phyloP scores from a whole-genome alignment of 1,140 invertebrate genomes.

The Lordiphosa collinella region DNA sequence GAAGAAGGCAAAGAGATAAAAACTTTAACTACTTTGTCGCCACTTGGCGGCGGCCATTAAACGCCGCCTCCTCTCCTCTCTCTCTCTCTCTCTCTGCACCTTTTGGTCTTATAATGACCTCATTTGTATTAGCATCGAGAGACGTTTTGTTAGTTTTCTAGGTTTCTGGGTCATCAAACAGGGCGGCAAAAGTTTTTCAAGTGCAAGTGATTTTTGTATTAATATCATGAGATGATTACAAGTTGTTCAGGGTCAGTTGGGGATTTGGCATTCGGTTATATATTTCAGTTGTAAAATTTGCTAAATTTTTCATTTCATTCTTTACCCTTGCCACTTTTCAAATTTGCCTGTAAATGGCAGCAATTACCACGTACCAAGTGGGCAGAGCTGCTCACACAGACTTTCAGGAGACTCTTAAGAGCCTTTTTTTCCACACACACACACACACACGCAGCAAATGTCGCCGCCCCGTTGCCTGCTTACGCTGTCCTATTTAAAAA shows the following conservation, averaged over 20 bases:
- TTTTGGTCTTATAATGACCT: slow-evolving; percentile 56
- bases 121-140: slow-evolving; percentile 68
- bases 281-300: too few species aligned
- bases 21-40: slow-evolving; percentile 73
- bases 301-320: neutral
- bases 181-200: slow-evolving; percentile 22
- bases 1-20: slow-evolving; percentile 53
- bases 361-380: slow-evolving; percentile 50
- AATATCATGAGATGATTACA: too few species aligned
- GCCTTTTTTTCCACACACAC: neutral
- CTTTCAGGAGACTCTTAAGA: neutral
- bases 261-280: neutral
- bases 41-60: slow-evolving; percentile 55
- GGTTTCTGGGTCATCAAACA: slow-evolving; percentile 44
- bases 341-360: slow-evolving; percentile 49
- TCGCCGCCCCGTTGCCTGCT: slow-evolving; percentile 38
- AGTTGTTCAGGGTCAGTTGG: neutral
- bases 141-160: slow-evolving; percentile 26
- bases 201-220: slow-evolving; percentile 25
- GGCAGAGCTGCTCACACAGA: slow-evolving; percentile 12
- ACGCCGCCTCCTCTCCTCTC: slow-evolving; percentile 8
- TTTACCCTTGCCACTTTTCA: neutral
- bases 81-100: neutral
- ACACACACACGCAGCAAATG: slow-evolving; percentile 20
- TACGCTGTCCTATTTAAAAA: slow-evolving; percentile 59